These are phyloP conservation scores for Cyprinodon brontotheroides DNA, from an alignment of 2,113 vertebrate genomes.

Conservation along the genomic window DNA sequence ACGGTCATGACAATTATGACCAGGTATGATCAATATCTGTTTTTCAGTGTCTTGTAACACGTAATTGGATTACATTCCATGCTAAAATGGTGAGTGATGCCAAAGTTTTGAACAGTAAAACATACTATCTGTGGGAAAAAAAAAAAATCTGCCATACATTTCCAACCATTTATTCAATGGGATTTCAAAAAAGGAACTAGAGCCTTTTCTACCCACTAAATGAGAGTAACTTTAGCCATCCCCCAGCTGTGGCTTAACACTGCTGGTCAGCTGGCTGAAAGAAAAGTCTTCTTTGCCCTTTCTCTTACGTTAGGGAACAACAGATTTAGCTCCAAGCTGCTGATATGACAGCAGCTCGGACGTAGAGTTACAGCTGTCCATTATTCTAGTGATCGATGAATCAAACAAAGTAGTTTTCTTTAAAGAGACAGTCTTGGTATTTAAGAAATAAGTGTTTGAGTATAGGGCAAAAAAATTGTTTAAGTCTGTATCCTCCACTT, in stretches of 20 bases:
- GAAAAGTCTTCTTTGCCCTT: neutral
- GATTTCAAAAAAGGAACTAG: neutral
- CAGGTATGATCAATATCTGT: conserved; percentile 69
- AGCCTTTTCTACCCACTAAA: neutral
- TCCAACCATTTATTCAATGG: neutral
- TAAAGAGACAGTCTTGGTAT: no score
- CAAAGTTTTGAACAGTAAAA: neutral
- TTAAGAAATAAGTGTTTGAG: no score
- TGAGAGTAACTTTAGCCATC: neutral
- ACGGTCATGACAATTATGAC: conserved; percentile 89
- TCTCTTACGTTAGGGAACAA: neutral
- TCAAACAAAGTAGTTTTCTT: no score
- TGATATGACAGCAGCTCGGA: no score
- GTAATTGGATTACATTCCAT: neutral
- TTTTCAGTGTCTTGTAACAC: neutral
- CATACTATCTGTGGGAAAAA: neutral
- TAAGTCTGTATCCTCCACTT: no score
- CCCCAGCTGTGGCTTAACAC: neutral
- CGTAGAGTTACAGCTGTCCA: no score
- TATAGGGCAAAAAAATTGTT: no score
- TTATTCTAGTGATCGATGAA: no score
- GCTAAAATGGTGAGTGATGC: neutral
- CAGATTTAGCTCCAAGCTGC: neutral
- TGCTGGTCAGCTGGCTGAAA: neutral
- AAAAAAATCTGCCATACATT: neutral